phyloP scores from a whole-genome alignment of 2,888 invertebrate species.

The Rhingia rostrata region DNA sequence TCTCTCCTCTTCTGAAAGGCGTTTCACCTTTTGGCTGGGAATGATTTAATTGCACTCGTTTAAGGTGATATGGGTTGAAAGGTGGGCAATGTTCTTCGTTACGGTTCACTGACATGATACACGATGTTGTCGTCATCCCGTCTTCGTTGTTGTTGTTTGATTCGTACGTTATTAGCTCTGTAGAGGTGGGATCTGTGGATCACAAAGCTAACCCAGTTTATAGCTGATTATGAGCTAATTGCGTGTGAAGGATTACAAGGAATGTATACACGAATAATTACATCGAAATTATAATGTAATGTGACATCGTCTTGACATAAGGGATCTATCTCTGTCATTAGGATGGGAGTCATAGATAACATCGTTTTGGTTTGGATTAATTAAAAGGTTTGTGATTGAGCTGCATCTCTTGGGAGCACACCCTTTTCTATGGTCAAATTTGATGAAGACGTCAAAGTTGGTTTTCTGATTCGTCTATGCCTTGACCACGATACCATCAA shows the following conservation, averaged over 20 bases:
- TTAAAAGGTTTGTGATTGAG: too few relatives aligned
- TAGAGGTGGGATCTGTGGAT: not conserved
- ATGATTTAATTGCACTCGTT: constrained; percentile 66
- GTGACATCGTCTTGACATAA: constrained; percentile 1
- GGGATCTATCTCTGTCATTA: too few relatives aligned
- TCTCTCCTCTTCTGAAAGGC: constrained; percentile 39
- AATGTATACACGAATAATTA: not conserved
- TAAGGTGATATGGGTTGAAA: constrained; percentile 68
- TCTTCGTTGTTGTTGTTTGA: not conserved
- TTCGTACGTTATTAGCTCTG: constrained; percentile 2
- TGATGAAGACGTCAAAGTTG: too few relatives aligned
- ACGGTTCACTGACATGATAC: constrained; percentile 63
- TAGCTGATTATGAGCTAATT: constrained; percentile 8
- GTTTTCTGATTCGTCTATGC: too few relatives aligned
- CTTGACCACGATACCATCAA: too few relatives aligned
- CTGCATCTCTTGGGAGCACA: too few relatives aligned
- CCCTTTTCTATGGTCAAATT: too few relatives aligned
- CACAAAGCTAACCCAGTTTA: constrained; percentile 8
- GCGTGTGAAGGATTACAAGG: not conserved
- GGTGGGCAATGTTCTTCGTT: constrained; percentile 60
- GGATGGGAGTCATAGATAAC: too few relatives aligned
- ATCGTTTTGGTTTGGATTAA: too few relatives aligned
- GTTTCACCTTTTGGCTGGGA: constrained; percentile 58
- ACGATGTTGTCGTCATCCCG: not conserved
- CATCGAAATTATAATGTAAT: not conserved